Evolutionary conservation across 1,140 invertebrate species (phyloP).

Genomic region (Drosophila burlai): DNA sequence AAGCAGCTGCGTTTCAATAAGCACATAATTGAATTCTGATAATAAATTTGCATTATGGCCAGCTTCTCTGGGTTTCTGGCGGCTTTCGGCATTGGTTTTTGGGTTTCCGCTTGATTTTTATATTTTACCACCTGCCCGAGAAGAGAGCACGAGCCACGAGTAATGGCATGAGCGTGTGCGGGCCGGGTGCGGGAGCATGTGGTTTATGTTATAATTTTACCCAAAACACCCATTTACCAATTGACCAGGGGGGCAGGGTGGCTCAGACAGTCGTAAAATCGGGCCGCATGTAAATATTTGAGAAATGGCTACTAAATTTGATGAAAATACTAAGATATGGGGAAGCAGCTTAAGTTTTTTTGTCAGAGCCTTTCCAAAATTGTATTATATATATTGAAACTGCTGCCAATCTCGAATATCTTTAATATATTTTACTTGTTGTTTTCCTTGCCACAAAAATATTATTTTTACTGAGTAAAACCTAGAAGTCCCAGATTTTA

Average conservation of each 20-base stretch:
- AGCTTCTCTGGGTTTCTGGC: conserved; percentile 62
- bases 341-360: not conserved
- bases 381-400: not conserved
- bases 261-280: conserved; percentile 72
- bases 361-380: not conserved
- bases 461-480: no score
- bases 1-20: conserved; percentile 82
- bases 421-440: no score
- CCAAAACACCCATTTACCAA: conserved; percentile 79
- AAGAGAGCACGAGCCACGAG: conserved; percentile 2
- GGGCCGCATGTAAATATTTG: conserved; percentile 65
- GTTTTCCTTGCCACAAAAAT: no score
- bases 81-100: conserved; percentile 72
- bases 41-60: conserved; percentile 83
- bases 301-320: conserved; percentile 40
- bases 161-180: conserved; percentile 3
- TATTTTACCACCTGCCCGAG: conserved; percentile 40
- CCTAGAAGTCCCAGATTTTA: no score
- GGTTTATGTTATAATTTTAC: conserved; percentile 81
- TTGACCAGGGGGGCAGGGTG: conserved; percentile 28
- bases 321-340: conserved; percentile 21
- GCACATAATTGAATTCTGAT: conserved; percentile 84
- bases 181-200: conserved; percentile 55
- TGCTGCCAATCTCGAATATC: no score
- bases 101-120: conserved; percentile 53